Evolutionary conservation across 2,888 invertebrate species (phyloP).

Genomic region (Leptinotarsa juncta): DNA sequence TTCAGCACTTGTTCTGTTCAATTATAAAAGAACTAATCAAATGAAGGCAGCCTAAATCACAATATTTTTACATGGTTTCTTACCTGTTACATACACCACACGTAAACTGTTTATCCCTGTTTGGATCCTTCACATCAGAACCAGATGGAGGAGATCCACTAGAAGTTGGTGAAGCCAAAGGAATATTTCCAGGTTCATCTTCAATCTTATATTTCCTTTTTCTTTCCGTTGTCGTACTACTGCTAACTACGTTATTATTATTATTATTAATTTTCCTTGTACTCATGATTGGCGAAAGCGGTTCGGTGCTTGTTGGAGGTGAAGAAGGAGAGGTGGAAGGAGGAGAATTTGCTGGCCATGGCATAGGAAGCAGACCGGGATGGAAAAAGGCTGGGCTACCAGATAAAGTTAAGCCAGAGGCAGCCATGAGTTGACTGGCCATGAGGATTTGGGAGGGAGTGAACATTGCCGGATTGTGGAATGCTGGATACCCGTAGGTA

Average conservation of each 20-base stretch:
- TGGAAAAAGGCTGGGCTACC: conserved; percentile 73
- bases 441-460: conserved; percentile 68
- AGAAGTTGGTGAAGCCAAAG: conserved; percentile 70
- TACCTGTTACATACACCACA: conserved; percentile 83
- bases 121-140: conserved; percentile 57
- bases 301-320: conserved; percentile 64
- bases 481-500: conserved; percentile 67
- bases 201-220: conserved; percentile 58
- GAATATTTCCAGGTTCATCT: conserved; percentile 47
- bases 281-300: conserved; percentile 63
- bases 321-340: conserved; percentile 63
- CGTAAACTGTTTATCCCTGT: conserved; percentile 85
- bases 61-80: neutral
- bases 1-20: neutral
- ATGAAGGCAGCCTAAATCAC: no score
- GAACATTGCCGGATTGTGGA: conserved; percentile 64
- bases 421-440: conserved; percentile 68
- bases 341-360: conserved; percentile 68
- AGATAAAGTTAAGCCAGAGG: conserved; percentile 71
- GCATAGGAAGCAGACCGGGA: conserved; percentile 72
- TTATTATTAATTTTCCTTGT: conserved; percentile 61
- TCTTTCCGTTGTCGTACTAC: conserved; percentile 57
- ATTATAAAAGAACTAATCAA: no score
- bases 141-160: conserved; percentile 69
- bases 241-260: conserved; percentile 65